These are phyloP conservation scores for Pseudeuparius sepicola DNA, from an alignment of 2,888 invertebrate species.

Conservation along the genomic window DNA sequence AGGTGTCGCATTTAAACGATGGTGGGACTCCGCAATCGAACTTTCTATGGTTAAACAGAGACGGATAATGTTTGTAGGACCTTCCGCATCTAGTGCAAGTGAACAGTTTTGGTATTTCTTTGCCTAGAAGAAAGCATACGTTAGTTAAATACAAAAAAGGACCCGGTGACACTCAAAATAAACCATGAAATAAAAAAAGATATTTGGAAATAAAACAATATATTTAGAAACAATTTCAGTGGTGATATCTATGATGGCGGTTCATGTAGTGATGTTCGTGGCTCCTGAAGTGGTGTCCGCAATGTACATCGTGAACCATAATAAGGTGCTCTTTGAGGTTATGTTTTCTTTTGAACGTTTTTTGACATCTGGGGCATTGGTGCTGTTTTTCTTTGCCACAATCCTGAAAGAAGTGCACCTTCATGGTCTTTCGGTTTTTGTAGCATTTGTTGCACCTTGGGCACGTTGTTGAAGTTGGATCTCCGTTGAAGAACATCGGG, in stretches of 20 bases:
- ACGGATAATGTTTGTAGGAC: conserved; percentile 37
- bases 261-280: too few species aligned
- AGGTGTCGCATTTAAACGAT: conserved; percentile 28
- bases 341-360: conserved; percentile 25
- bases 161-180: too few species aligned
- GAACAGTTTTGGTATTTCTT: conserved; percentile 1
- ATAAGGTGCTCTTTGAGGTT: conserved; percentile 23
- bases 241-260: too few species aligned
- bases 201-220: background rate
- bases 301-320: too few species aligned
- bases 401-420: conserved; percentile 27
- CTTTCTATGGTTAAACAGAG: conserved; percentile 39
- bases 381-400: conserved; percentile 33
- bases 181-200: background rate
- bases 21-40: conserved; percentile 41
- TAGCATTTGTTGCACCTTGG: conserved; percentile 25
- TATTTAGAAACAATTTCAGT: too few species aligned
- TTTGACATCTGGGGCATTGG: conserved; percentile 23
- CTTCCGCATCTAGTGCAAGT: conserved; percentile 50
- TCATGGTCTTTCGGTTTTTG: conserved; percentile 24
- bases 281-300: too few species aligned
- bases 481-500: too few species aligned
- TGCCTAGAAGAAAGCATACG: background rate
- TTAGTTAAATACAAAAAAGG: too few species aligned
- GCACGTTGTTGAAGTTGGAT: too few species aligned